Base-by-base conservation (phyloP, 2,888 invertebrate genomes). In the Monochamus alternatus region DNA sequence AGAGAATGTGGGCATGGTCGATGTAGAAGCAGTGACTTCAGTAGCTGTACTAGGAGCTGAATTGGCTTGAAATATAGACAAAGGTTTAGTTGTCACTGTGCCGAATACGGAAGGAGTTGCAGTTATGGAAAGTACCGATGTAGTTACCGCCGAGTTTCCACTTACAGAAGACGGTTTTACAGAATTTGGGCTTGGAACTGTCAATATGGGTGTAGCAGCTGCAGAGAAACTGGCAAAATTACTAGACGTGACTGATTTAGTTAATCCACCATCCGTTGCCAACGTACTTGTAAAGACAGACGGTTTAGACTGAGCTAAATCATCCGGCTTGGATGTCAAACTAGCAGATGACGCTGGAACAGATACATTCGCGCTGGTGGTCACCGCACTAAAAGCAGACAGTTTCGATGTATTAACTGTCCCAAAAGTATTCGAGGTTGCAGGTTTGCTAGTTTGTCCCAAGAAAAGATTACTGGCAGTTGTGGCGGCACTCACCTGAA, bases 231-330 rank as follows among this genome's bases (percentile, higher is more conserved):
- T n/a, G 51, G 58, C 44, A 0, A 73, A 47, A 52, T 67, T 52
- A 62, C 52, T 63, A 31, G 67, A 38, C 51, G 60, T 68, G 60
- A 76, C 51, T 52, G 77, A 43, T 66, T 66, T 66, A 12, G 14
- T 2, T 31, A n/a, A n/a, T 3, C 10, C 31, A 52, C 12, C 51
- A 52, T 8, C 51, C 14, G 85, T 74, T 31, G 86, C 81, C 5
- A 84, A 83, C 22, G 84, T 82, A 22, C 86, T 85, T 30, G 87
- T 87, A 73, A 89, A 89, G 73, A 89, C 79, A 9, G 84, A 73
- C 68, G 76, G 31, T 73, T 71, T 68, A n/a, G 76, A 63, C 44
- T 31, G 51, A 63, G 65, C 58, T 55, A 63, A 32, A 62, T 30
- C 60, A 9, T 67, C 75, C 52, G 58, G 14, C 64, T 44, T 77